Base-by-base conservation (phyloP, 2,113 vertebrate species). In the Salminus brasiliensis region DNA sequence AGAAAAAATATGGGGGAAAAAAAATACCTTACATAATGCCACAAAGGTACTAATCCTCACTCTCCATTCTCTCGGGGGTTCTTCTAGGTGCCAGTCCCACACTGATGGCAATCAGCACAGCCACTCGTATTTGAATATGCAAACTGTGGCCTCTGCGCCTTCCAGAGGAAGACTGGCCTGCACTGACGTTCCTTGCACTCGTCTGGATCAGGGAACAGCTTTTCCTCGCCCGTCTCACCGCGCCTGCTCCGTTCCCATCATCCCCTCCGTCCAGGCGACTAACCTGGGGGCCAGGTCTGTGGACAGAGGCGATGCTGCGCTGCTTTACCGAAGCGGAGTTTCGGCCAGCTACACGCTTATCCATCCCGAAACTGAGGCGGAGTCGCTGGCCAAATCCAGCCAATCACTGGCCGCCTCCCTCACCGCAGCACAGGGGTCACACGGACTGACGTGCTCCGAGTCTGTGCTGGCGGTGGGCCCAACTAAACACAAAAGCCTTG, bases 231-330 rank as follows among this genome's bases (percentile, higher is more conserved):
- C 81, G 41, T 84, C 86, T n/a, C 87, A 94, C 73, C 94, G 87
- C 77, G 85, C 89, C 34, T 88, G 86, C n/a, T 93, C 92, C 3
- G 91, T 94, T 59, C 92, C 93, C 79, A 94, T 94, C 87, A 94
- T 94, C 81, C 92, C 93, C 15, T 94, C 92, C 0, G 91, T 94
- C 63, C 93, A 93, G 85, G 95, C 94, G 77, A 75, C 78, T 3
- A 94, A 96, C 89, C 94, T 91, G 0, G 93, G 95, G 72, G 69
- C 69, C 0, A 63, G 66, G 12, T 79, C 87, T 79, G 36, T 25
- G 12, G 92, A 93, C 91, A 87, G 85, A 85, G 93, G 88, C 88
- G 94, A 88, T 89, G 91, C 79, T 6, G 52, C 34, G 63, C 71
- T 81, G 53, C 63, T 57, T 43, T 52, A 39, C 18, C 65, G 47